Evolutionary conservation across 2,113 vertebrate species (phyloP), one percentile per base, ranked within the genome.

Genomic region (Thalassoma bifasciatum): DNA sequence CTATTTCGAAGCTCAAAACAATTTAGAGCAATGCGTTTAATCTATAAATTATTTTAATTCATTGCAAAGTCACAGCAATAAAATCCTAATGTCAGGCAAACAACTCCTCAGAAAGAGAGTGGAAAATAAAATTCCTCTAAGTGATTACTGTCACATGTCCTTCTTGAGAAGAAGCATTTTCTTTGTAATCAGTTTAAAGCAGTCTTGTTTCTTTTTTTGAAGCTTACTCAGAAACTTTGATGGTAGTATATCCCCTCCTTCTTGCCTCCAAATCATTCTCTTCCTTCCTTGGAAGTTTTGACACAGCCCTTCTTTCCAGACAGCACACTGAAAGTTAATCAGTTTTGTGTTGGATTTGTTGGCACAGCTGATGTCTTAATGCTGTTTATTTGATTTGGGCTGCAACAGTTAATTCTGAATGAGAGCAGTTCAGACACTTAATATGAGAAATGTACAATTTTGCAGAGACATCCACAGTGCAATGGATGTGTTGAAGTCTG

Each of bases 101-200:
- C 13, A 5, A 12, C 1, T 50, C 54, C 7, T 7, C 23, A n/a
- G 11, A 51, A 5, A 4, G 30, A 30, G 30, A 60, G 1, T 14
- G 7, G 5, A 13, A 38, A 4, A 38, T 1, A 34, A 63, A 57
- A 42, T 4, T 49, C 44, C 46, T 52, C 22, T 24, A 22, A 52
- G 22, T 40, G 53, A 53, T 10, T 52, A 26, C 11, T 6, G 12
- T 24, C 21, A 21, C 2, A 42, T 66, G 9, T 42, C 11, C 23
- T 34, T 30, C 65, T 37, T 54, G 37, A 36, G 42, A 74, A 66
- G 30, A 13, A 26, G n/a, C 22, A 66, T 13, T 21, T 51, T 13
- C 11, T 24, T 40, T 12, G 44, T 19, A 19, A 46, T 46, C 5
- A 19, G 7, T 17, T 19, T 21, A 21, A 49, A 21, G n/a, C 46